Percentiles rank a stretch among this genome's conserved stretches.
These are phyloP conservation scores for Tinamus guttatus DNA, from an alignment of 2,113 vertebrate genomes.

Conservation along the genomic window DNA sequence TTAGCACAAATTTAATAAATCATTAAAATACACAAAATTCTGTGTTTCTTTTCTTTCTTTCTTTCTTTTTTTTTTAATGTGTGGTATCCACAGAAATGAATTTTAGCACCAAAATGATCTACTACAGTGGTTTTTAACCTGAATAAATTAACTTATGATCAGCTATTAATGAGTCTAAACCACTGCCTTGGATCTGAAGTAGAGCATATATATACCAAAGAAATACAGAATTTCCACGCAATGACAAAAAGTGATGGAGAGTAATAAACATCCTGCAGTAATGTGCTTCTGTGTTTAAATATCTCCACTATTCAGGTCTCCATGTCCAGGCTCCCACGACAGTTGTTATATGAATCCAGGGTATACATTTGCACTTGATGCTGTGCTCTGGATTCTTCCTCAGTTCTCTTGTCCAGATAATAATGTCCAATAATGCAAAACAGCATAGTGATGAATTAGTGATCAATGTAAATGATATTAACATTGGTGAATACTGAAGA, in stretches of 20 bases:
- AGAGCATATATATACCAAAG: not conserved
- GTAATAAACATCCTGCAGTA: not conserved
- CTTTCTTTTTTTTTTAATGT: not conserved
- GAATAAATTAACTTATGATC: not conserved
- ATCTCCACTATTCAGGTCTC: not conserved
- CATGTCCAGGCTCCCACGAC: not conserved
- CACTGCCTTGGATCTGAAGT: not conserved
- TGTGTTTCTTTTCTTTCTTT: not conserved
- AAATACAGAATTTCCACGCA: not conserved
- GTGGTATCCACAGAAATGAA: not conserved
- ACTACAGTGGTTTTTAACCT: not conserved
- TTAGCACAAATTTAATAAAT: not conserved
- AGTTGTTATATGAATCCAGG: not conserved
- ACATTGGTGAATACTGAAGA: not conserved
- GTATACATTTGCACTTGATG: rapidly evolving
- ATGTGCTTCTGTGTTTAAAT: not conserved
- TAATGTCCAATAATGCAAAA: not conserved
- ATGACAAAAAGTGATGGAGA: not conserved
- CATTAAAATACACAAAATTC: not conserved
- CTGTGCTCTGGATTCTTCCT: not conserved
- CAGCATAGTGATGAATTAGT: not conserved
- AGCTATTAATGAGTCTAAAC: not conserved
- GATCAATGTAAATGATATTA: no score
- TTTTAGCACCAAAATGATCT: not conserved
- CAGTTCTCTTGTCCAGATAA: not conserved